Conservation (phyloP, 2,888 invertebrate species). For the Hemicrepidius hirtus region DNA sequence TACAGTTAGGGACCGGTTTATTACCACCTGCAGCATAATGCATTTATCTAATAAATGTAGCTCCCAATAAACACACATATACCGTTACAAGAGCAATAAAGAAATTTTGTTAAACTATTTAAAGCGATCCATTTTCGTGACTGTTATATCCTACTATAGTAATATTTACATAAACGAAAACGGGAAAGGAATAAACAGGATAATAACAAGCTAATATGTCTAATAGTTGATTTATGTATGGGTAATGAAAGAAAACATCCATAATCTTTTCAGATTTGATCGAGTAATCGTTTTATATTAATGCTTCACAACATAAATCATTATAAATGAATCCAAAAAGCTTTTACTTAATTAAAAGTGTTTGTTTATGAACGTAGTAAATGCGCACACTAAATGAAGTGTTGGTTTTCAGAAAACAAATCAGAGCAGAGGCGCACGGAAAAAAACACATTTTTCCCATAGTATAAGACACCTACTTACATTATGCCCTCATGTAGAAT, state of each 20-base stretch:
- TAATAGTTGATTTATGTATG: neutral
- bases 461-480: too few species aligned
- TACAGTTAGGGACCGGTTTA: slow-evolving; percentile 13
- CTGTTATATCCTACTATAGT: too few species aligned
- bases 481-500: too few species aligned
- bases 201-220: neutral
- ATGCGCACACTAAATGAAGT: too few species aligned
- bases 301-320: neutral
- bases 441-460: too few species aligned
- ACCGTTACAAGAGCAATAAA: neutral
- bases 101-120: too few species aligned
- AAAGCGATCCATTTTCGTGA: too few species aligned
- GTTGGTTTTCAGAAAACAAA: too few species aligned
- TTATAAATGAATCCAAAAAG: slow-evolving; percentile 4
- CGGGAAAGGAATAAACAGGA: too few species aligned
- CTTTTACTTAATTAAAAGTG: neutral
- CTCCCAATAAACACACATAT: neutral
- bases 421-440: too few species aligned
- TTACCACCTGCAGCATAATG: slow-evolving; percentile 17
- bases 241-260: neutral
- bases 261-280: slow-evolving; percentile 9
- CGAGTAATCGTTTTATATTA: slow-evolving; percentile 2
- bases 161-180: too few species aligned
- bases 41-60: neutral
- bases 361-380: neutral